Conservation (phyloP, 2,113 vertebrate species). For the Cervus canadensis region DNA sequence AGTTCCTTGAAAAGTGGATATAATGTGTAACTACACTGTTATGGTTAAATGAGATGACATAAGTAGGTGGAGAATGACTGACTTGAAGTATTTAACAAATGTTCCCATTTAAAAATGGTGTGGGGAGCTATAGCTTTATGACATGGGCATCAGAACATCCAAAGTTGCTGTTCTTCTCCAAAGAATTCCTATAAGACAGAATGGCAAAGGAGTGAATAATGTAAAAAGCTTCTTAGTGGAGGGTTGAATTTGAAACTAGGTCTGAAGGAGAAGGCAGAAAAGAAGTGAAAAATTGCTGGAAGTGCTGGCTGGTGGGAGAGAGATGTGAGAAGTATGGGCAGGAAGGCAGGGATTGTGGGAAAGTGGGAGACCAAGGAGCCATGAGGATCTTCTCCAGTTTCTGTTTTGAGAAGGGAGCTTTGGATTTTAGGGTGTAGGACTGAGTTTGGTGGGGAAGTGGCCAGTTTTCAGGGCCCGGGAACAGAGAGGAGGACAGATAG, state of each 20-base stretch:
- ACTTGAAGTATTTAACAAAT: not conserved
- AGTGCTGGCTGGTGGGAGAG: not conserved
- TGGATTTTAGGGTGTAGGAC: not conserved
- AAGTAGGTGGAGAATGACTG: not conserved
- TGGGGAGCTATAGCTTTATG: not conserved
- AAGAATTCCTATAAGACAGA: not conserved
- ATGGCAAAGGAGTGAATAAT: not conserved
- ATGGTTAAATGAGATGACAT: not conserved
- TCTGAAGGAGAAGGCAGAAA: not conserved
- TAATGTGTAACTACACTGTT: not conserved
- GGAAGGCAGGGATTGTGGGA: not conserved
- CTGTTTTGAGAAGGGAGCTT: not conserved
- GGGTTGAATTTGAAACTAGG: not conserved
- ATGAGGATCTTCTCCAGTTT: not conserved
- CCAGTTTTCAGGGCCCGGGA: not conserved
- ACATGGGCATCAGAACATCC: not conserved
- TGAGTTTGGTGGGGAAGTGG: not conserved
- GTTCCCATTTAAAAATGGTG: not conserved
- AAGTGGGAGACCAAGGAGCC: too few species aligned
- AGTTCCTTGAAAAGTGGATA: not conserved
- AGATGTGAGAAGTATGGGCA: accelerated
- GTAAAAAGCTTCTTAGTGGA: not conserved
- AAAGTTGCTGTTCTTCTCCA: not conserved
- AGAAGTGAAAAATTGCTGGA: not conserved
- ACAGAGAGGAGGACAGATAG: not conserved